Conservation (phyloP, 1,140 invertebrate species). For the Asbolus verrucosus region DNA sequence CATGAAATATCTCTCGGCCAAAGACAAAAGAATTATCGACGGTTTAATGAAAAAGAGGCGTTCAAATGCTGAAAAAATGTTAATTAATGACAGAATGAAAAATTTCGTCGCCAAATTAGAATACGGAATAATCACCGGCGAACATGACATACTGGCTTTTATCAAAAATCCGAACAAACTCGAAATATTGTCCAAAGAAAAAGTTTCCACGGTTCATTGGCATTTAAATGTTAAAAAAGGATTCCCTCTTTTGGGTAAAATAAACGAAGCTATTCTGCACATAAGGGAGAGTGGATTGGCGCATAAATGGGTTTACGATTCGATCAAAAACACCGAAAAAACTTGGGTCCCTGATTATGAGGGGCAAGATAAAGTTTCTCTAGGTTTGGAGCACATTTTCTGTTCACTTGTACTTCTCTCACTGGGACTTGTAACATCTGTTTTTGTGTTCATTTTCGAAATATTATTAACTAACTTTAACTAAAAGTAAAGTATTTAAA, state of each 20-base stretch:
- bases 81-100: background rate
- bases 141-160: too few relatives aligned
- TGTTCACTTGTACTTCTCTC: background rate
- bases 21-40: background rate
- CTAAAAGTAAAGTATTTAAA: too few relatives aligned
- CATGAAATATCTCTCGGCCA: background rate
- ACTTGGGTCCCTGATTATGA: background rate
- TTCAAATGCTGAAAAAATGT: background rate
- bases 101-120: background rate
- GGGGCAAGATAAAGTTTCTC: background rate
- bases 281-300: background rate
- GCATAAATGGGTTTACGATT: background rate
- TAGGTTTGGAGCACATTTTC: background rate
- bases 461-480: too few relatives aligned
- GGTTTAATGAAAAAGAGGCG: background rate
- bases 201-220: background rate
- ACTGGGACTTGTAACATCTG: too few relatives aligned
- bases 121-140: background rate
- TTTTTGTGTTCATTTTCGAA: too few relatives aligned
- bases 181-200: background rate
- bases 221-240: background rate
- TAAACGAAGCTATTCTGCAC: background rate
- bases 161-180: background rate
- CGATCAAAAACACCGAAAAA: background rate
- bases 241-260: background rate